These are phyloP conservation scores for Dendroctonus valens DNA, from an alignment of 1,140 invertebrate species.

Conservation along the genomic window DNA sequence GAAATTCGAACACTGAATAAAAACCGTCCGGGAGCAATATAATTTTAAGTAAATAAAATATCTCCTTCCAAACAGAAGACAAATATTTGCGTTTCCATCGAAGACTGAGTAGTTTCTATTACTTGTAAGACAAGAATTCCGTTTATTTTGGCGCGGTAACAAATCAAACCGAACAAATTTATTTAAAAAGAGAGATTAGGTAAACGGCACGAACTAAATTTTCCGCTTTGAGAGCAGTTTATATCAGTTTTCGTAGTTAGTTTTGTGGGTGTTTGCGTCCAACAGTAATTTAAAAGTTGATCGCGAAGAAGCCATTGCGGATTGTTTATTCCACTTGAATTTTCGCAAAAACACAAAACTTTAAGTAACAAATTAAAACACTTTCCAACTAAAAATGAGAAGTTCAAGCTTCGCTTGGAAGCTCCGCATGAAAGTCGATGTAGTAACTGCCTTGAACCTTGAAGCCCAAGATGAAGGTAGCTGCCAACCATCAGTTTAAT, in stretches of 20 bases:
- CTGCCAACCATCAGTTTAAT: too few species aligned
- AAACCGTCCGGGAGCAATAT: slow-evolving; percentile 6
- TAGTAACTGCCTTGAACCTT: too few species aligned
- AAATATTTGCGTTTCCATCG: slow-evolving; percentile 25
- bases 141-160: slow-evolving; percentile 24
- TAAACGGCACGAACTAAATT: slow-evolving; percentile 21
- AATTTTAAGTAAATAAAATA: slow-evolving; percentile 30
- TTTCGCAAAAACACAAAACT: too few species aligned
- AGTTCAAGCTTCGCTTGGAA: too few species aligned
- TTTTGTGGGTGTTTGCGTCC: not conserved
- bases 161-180: slow-evolving; percentile 23
- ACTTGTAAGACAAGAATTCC: slow-evolving; percentile 23
- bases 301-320: too few species aligned
- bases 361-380: too few species aligned
- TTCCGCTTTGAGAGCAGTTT: slow-evolving; percentile 2
- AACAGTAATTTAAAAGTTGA: not conserved
- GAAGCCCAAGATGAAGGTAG: too few species aligned
- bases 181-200: slow-evolving; percentile 23
- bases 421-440: too few species aligned
- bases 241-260: slow-evolving; percentile 3
- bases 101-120: slow-evolving; percentile 25
- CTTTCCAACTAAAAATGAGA: too few species aligned
- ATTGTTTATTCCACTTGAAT: too few species aligned
- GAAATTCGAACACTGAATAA: not conserved
- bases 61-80: slow-evolving; percentile 17